Evolutionary conservation across 2,113 vertebrate genomes (phyloP).

Genomic region (Apus apus): DNA sequence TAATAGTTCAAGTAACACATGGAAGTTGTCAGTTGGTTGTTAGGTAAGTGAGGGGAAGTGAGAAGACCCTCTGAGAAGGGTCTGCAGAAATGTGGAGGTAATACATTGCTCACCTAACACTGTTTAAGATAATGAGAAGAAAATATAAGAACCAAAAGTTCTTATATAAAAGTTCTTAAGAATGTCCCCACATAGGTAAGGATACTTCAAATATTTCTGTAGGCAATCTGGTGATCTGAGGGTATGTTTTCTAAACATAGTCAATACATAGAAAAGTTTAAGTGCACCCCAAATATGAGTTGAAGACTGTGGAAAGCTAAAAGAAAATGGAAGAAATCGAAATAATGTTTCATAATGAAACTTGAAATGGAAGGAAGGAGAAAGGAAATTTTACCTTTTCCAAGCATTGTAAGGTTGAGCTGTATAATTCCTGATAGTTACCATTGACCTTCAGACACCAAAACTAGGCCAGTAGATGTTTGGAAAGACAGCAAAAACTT

Average conservation of each 20-base stretch:
- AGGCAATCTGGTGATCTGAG: neutral
- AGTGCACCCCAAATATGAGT: neutral
- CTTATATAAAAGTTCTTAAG: no score
- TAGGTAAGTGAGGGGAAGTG: neutral
- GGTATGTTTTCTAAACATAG: neutral
- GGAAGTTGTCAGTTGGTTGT: neutral
- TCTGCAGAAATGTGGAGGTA: neutral
- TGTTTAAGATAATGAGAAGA: neutral
- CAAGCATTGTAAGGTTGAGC: neutral
- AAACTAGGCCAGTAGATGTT: neutral
- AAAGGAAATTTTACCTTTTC: neutral
- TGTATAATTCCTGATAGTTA: neutral
- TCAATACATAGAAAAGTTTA: neutral
- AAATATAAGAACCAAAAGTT: neutral
- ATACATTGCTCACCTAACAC: neutral
- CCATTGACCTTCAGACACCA: neutral
- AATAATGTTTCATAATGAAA: neutral
- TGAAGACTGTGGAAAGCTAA: neutral
- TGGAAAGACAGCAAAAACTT: neutral
- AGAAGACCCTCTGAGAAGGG: neutral
- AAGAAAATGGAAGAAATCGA: neutral
- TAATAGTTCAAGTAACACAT: neutral
- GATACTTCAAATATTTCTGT: neutral
- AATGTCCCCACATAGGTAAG: neutral
- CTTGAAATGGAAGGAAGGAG: neutral